Evolutionary conservation across 2,888 invertebrate genomes (phyloP).

Genomic region (Acrobasis consociella): DNA sequence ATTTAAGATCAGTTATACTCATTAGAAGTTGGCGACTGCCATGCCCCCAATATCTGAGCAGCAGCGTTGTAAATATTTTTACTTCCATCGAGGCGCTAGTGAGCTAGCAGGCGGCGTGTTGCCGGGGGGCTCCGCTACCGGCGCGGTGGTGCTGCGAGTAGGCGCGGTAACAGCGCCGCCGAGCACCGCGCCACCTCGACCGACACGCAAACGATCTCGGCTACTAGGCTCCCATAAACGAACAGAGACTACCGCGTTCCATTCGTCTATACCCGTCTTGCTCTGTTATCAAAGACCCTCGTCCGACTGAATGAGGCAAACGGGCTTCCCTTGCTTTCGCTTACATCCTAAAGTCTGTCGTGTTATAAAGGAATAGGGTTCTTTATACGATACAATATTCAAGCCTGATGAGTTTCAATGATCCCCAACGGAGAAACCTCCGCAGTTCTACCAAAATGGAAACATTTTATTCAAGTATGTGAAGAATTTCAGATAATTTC

Average conservation of each 20-base stretch:
- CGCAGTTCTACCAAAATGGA: conserved; percentile 59
- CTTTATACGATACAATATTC: conserved; percentile 35
- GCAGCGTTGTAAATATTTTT: background rate
- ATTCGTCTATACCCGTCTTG: conserved; percentile 50
- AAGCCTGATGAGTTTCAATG: conserved; percentile 45
- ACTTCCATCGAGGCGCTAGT: conserved; percentile 25
- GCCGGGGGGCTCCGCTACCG: conserved; percentile 28
- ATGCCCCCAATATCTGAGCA: no score
- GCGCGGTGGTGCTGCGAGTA: conserved; percentile 35
- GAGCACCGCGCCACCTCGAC: conserved; percentile 78
- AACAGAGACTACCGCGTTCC: conserved; percentile 42
- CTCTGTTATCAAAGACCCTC: conserved; percentile 58
- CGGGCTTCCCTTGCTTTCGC: conserved; percentile 41
- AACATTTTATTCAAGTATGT: conserved; percentile 59
- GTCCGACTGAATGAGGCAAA: conserved; percentile 54
- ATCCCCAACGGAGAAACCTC: conserved; percentile 51
- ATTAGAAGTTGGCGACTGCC: no score
- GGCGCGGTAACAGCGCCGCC: conserved; percentile 39
- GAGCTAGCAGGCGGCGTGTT: conserved; percentile 25
- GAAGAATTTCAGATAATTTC: conserved; percentile 68
- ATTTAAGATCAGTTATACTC: no score
- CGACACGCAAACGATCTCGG: conserved; percentile 78
- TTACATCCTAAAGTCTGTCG: conserved; percentile 39
- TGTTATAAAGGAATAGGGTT: conserved; percentile 41
- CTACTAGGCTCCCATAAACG: conserved; percentile 67